These are phyloP conservation scores for Acrossocheilus wenchowensis DNA, from an alignment of 2,797 vertebrate genomes.

Conservation along the genomic window DNA sequence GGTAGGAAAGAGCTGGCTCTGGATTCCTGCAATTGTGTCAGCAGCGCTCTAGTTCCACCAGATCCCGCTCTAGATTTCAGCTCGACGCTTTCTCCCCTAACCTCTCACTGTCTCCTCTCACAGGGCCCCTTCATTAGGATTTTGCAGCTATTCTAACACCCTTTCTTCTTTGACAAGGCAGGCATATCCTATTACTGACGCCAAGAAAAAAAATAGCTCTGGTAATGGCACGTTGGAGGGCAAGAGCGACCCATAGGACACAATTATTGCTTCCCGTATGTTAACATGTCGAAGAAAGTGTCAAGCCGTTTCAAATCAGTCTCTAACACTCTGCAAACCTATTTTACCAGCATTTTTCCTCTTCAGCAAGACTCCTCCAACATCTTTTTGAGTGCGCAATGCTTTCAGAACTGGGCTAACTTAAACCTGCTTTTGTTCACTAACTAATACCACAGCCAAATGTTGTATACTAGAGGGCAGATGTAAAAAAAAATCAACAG, in stretches of 20 bases:
- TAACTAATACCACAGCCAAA: constrained; percentile 1
- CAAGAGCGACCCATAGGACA: constrained; percentile 59
- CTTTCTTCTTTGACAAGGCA: constrained; percentile 62
- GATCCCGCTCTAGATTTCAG: constrained; percentile 42
- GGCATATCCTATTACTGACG: constrained; percentile 59
- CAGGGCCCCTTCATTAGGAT: constrained; percentile 62
- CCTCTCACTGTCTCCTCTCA: constrained; percentile 50
- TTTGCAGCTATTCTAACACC: constrained; percentile 63
- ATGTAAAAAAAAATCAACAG: constrained; percentile 3
- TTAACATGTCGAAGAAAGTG: constrained; percentile 62
- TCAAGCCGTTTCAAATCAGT: constrained; percentile 58
- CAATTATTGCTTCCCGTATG: constrained; percentile 62
- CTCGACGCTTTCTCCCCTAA: constrained; percentile 30
- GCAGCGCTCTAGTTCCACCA: constrained; percentile 30
- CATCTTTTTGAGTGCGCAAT: constrained; percentile 16
- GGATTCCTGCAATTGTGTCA: constrained; percentile 31
- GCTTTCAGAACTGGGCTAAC: constrained; percentile 38
- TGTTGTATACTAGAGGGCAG: background rate
- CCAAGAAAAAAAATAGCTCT: constrained; percentile 50
- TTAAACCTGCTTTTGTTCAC: constrained; percentile 23
- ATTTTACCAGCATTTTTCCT: constrained; percentile 40
- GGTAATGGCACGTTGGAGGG: constrained; percentile 54
- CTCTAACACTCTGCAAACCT: constrained; percentile 53
- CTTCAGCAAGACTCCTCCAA: constrained; percentile 19
- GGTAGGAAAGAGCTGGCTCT: background rate